A percentile compares a stretch with the other conserved stretches of the same genome.
phyloP scores from a whole-genome alignment of 2,797 vertebrate genomes.

The Podarcis lilfordi region DNA sequence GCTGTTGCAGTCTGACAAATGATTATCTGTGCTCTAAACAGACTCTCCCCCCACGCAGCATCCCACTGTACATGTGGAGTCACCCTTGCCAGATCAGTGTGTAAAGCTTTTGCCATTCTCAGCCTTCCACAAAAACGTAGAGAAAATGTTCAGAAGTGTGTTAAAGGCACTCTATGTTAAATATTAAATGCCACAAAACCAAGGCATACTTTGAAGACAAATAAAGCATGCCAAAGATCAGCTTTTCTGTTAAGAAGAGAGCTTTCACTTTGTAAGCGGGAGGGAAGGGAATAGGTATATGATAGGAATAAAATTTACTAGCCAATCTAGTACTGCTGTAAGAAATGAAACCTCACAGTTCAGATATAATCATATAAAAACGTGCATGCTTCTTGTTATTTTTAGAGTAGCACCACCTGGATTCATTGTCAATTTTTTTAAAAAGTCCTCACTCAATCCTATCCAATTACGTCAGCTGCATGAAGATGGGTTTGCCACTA shows the following conservation, averaged over 20 bases:
- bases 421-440: background rate
- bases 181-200: constrained; percentile 17
- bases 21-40: background rate
- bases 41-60: background rate
- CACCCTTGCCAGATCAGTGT: background rate
- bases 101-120: background rate
- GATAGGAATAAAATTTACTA: background rate
- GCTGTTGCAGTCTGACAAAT: too few species aligned
- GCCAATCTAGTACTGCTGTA: background rate
- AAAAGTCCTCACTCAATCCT: background rate
- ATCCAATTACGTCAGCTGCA: too few species aligned
- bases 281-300: rapidly evolving
- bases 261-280: background rate
- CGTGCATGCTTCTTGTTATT: background rate
- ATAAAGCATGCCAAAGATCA: background rate
- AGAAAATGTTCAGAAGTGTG: background rate
- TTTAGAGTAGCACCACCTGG: constrained; percentile 5
- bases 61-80: too few species aligned
- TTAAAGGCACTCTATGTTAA: background rate
- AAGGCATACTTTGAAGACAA: background rate
- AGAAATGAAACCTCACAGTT: background rate
- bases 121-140: background rate
- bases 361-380: constrained; percentile 19
- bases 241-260: constrained; percentile 2
- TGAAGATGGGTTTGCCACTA: too few species aligned